Evolutionary conservation across 2,797 vertebrate species (phyloP), one percentile per base, ranked within the genome.

Genomic region (Lateolabrax maculatus): DNA sequence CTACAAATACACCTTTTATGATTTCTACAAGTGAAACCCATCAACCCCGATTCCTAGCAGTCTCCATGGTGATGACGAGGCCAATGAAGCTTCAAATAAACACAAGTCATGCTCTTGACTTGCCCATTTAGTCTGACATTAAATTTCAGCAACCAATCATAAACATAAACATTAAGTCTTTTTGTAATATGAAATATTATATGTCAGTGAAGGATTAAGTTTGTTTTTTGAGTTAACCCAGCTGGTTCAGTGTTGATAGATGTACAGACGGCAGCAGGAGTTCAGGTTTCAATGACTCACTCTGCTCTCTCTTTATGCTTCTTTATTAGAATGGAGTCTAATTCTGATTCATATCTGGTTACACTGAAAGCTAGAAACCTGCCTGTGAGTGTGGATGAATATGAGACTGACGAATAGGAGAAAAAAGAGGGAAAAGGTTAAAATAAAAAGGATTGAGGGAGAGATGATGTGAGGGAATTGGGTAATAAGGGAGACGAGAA

Each of bases 221-320:
- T 23, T 64, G 16, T 31, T 51, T 11, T 39, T 44, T 41, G 31
- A 31, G 36, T 51, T 61, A 37, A 64, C 2, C 18, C 61, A 46
- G 71, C 31, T 65, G 52, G 29, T 64, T 36, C 15, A 1, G 49
- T 64, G 60, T n/a, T 74, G 71, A 64, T 49, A 44, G 71, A 61
- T 37, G 12, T 9, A 57, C 53, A 46, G 41, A 29, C 18, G 51
- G 25, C 46, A 51, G 37, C 51, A 11, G 25, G 39, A 56, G 21
- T 56, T 44, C 36, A 37, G n/a, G n/a, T 43, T 73, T 64, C 60
- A 56, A 21, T 53, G 36, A 43, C 5, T 68, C 36, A 29, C 27
- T 55, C 27, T 55, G 60, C 27, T 25, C n/a, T 34, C 25, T 39
- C 12, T 31, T 57, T 10, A 16, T 34, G 21, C 27, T 34, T 34